These are phyloP conservation scores for Cotesia congregata DNA, from an alignment of 2,888 invertebrate genomes.

Conservation along the genomic window DNA sequence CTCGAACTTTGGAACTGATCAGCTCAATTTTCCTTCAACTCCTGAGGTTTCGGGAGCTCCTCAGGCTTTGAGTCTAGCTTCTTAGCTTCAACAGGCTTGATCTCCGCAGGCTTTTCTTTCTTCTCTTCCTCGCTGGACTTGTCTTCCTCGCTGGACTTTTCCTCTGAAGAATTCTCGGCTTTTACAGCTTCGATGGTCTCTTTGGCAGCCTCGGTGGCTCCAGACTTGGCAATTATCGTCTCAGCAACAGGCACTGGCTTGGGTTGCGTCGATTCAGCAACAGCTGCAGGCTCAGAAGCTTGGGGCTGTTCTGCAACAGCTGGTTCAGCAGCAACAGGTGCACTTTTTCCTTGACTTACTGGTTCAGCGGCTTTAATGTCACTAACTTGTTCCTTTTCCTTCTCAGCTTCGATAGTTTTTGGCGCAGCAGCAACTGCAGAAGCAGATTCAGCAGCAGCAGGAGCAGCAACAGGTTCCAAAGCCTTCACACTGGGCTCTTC, in stretches of 20 bases:
- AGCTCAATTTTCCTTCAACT: conserved; percentile 53
- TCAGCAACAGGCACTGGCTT: conserved; percentile 15
- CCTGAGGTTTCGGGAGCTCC: conserved; percentile 59
- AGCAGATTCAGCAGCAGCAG: background rate
- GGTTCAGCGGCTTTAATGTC: conserved; percentile 24
- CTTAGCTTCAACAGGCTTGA: conserved; percentile 54
- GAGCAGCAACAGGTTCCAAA: conserved; percentile 13
- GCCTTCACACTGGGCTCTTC: conserved; percentile 15
- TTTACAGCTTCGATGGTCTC: conserved; percentile 22
- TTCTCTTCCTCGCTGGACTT: conserved; percentile 32
- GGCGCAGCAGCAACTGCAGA: conserved; percentile 10
- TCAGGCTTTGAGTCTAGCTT: conserved; percentile 68
- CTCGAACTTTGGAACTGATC: background rate
- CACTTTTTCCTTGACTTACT: conserved; percentile 22
- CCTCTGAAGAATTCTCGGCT: conserved; percentile 29
- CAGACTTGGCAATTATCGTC: conserved; percentile 27
- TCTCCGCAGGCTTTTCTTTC: conserved; percentile 47
- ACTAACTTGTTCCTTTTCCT: conserved; percentile 6
- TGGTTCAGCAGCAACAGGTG: conserved; percentile 13
- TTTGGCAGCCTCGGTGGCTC: conserved; percentile 13
- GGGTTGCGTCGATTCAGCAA: conserved; percentile 21
- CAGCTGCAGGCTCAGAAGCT: conserved; percentile 29
- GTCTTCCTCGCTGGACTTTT: conserved; percentile 30
- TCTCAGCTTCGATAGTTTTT: conserved; percentile 12
- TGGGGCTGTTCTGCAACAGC: conserved; percentile 22